Conservation (phyloP, 2,888 invertebrate genomes). For the Ormyrus nitidulus region DNA sequence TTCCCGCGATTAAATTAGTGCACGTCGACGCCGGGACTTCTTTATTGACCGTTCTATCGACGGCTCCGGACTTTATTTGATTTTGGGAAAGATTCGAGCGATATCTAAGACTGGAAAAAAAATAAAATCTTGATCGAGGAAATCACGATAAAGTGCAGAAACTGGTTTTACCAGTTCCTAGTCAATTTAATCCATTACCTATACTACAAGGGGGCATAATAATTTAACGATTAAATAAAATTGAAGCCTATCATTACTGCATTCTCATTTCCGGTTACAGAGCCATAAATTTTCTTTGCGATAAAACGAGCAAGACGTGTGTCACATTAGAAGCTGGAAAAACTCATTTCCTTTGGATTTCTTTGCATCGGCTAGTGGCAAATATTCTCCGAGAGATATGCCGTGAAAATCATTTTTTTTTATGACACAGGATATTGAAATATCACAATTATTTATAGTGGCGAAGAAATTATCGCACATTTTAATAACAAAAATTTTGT, state of each 20-base stretch:
- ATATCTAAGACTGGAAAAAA: no score
- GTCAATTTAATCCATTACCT: conserved; percentile 34
- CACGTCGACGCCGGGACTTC: not conserved
- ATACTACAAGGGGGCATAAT: conserved; percentile 2
- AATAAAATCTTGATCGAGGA: no score
- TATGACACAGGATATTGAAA: no score
- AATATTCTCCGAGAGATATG: no score
- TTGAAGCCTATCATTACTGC: conserved; percentile 30
- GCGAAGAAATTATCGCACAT: no score
- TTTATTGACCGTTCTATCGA: no score
- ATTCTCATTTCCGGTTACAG: conserved; percentile 30
- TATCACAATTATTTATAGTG: no score
- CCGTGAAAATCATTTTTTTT: no score
- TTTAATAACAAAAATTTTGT: no score
- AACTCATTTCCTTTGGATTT: conserved; percentile 13
- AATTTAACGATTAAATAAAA: conserved; percentile 28
- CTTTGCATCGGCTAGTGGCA: no score
- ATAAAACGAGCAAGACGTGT: not conserved
- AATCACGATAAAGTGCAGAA: not conserved
- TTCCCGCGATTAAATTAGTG: not conserved
- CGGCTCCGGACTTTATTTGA: no score
- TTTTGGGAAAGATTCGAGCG: no score
- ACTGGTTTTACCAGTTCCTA: conserved; percentile 21
- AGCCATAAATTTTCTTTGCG: conserved; percentile 24
- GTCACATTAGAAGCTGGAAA: conserved; percentile 19